phyloP scores from a whole-genome alignment of 2,888 invertebrate genomes.

The Lymantria dispar region DNA sequence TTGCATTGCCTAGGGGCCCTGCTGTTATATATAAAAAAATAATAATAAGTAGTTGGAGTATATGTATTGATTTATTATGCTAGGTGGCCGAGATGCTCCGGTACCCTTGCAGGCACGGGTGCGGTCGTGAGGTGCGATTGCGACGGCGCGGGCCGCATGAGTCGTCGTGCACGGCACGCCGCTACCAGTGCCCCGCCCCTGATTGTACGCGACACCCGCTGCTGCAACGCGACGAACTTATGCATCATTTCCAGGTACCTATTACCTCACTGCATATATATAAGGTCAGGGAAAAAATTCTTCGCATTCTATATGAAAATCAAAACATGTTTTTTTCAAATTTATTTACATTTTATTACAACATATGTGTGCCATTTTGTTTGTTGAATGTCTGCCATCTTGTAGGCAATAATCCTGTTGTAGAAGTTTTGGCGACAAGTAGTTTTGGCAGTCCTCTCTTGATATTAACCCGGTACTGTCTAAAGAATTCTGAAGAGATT shows the following conservation, averaged over 20 bases:
- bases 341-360: too few species aligned
- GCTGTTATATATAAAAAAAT: neutral
- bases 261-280: neutral
- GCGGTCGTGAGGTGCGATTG: constrained; percentile 68
- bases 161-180: constrained; percentile 67
- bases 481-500: too few species aligned
- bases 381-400: too few species aligned
- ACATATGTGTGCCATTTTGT: too few species aligned
- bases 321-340: too few species aligned
- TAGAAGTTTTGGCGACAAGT: too few species aligned
- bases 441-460: too few species aligned
- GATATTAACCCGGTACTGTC: too few species aligned
- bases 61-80: neutral
- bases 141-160: constrained; percentile 72
- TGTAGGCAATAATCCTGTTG: too few species aligned
- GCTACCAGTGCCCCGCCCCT: constrained; percentile 72
- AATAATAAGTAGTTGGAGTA: neutral
- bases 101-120: constrained; percentile 81
- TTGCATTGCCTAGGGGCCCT: too few species aligned
- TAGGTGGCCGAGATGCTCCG: constrained; percentile 78
- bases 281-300: too few species aligned
- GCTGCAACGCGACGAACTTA: constrained; percentile 43
- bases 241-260: constrained; percentile 43
- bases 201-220: constrained; percentile 47
- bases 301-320: too few species aligned